Percentiles rank a stretch among this genome's conserved stretches.
phyloP scores from a whole-genome alignment of 2,113 vertebrate genomes.

The Odontophorus gujanensis region DNA sequence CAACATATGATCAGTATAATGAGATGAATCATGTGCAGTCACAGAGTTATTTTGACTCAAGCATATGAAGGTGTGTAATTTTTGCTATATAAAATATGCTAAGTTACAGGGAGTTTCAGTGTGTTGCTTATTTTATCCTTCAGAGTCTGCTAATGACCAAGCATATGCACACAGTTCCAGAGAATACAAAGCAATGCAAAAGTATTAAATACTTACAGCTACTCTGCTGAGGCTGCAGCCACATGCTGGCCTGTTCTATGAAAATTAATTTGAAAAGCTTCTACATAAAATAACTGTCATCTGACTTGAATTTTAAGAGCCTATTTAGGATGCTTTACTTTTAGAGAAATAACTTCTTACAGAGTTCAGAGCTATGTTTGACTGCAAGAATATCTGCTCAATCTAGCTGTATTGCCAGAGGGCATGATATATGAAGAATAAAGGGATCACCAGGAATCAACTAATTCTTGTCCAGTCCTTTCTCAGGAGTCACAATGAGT shows the following conservation, averaged over 20 bases:
- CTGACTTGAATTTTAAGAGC: conserved; percentile 26
- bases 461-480: not conserved
- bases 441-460: not conserved
- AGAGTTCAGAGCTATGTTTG: not conserved
- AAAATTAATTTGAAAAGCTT: conserved; percentile 41
- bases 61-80: conserved; percentile 16
- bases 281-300: not conserved
- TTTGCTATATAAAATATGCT: conserved; percentile 26
- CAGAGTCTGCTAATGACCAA: conserved; percentile 29
- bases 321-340: not conserved
- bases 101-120: conserved; percentile 6
- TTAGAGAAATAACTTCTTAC: not conserved
- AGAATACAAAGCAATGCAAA: conserved; percentile 59
- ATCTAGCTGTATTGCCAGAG: not conserved
- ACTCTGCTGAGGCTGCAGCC: conserved; percentile 32
- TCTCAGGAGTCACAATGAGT: not conserved
- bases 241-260: conserved; percentile 37
- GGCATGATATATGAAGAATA: not conserved
- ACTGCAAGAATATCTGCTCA: not conserved
- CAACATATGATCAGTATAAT: not conserved
- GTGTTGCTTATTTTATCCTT: not conserved
- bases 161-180: conserved; percentile 37
- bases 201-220: conserved; percentile 41
- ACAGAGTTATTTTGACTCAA: conserved; percentile 32
- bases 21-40: not conserved